Conservation (phyloP, 2,113 vertebrate species). For the Crypturellus undulatus region DNA sequence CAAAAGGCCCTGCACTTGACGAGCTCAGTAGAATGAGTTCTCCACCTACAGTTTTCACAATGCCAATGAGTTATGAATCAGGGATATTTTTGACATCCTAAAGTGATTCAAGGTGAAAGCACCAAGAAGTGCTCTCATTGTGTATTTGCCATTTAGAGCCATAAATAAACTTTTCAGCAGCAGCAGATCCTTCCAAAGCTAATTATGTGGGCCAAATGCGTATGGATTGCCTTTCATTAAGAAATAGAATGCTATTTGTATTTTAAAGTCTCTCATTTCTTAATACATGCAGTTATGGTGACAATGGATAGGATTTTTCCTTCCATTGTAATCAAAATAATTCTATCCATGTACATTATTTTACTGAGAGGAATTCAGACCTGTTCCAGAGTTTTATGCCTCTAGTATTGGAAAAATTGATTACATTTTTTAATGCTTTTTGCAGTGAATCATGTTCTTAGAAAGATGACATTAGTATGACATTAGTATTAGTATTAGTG, state of each 20-base stretch:
- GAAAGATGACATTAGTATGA: no score
- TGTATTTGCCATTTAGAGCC: constrained; percentile 17
- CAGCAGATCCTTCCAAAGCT: neutral
- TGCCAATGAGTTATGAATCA: constrained; percentile 42
- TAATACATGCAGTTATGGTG: neutral
- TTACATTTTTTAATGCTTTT: neutral
- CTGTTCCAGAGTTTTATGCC: neutral
- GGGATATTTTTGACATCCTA: constrained; percentile 55
- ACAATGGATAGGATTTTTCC: neutral
- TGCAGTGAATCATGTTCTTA: neutral
- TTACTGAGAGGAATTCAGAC: neutral
- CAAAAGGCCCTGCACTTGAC: constrained; percentile 34
- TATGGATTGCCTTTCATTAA: neutral
- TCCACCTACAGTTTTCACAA: constrained; percentile 51
- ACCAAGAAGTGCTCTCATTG: neutral
- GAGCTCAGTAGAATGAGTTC: constrained; percentile 12
- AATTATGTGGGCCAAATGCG: constrained; percentile 33
- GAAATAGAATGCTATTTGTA: neutral
- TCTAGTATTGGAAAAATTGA: constrained; percentile 9
- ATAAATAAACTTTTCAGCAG: constrained; percentile 52
- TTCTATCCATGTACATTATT: neutral
- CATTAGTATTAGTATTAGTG: no score
- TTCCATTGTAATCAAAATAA: neutral
- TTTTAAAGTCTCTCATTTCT: neutral
- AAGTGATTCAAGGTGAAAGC: constrained; percentile 61